phyloP scores from a whole-genome alignment of 2,888 invertebrate genomes.

The Dysmachus trigonus region DNA sequence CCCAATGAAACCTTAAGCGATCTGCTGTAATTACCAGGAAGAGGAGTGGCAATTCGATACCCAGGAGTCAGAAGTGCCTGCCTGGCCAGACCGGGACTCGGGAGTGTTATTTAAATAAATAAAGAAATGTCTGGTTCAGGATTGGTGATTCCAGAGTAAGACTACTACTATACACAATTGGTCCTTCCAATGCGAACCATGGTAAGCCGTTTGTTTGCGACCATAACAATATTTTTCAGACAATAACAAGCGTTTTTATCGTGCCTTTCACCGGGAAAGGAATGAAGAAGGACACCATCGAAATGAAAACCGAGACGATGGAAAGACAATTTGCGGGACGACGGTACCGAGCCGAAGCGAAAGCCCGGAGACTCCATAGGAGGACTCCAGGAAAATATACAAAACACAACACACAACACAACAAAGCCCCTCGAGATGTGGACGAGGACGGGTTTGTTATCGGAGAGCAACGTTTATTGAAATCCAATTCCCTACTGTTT shows the following conservation, averaged over 20 bases:
- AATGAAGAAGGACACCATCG: neutral
- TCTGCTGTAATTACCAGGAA: neutral
- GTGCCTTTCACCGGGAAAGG: neutral
- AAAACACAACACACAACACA: no score
- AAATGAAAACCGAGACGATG: neutral
- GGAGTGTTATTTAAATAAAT: neutral
- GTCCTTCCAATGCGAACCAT: neutral
- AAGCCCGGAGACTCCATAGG: neutral
- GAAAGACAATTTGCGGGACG: constrained; percentile 7
- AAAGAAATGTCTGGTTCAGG: neutral
- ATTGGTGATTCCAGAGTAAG: no score
- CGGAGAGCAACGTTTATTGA: constrained; percentile 47
- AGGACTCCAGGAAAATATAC: constrained; percentile 5
- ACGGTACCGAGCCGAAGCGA: neutral
- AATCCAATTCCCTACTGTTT: constrained; percentile 45
- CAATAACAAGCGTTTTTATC: neutral
- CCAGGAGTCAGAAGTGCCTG: no score
- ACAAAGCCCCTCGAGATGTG: constrained; percentile 37
- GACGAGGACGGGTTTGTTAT: constrained; percentile 30
- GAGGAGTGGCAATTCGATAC: neutral
- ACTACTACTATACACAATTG: neutral
- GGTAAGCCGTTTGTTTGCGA: neutral
- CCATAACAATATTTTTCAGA: neutral
- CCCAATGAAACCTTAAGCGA: neutral
- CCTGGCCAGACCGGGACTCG: neutral